phyloP scores from a whole-genome alignment of 2,113 vertebrate genomes.

The Halcyon senegalensis region DNA sequence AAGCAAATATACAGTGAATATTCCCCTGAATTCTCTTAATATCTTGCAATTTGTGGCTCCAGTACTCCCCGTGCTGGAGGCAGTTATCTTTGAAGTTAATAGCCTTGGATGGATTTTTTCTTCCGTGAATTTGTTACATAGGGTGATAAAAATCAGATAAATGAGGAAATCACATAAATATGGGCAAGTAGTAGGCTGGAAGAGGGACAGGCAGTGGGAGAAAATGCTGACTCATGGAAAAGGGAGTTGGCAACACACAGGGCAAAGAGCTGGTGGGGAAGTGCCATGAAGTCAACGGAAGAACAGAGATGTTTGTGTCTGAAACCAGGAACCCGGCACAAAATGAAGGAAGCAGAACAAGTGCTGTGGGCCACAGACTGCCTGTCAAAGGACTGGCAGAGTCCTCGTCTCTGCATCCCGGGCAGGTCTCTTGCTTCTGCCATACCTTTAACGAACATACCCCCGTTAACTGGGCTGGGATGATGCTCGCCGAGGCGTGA shows the following conservation, averaged over 20 bases:
- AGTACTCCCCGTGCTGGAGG: not conserved
- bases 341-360: conserved; percentile 10
- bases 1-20: not conserved
- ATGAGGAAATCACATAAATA: conserved; percentile 14
- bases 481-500: fast-evolving
- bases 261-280: not conserved
- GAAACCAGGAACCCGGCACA: not conserved
- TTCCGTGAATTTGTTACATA: conserved; percentile 13
- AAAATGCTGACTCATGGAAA: conserved; percentile 32
- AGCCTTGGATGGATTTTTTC: conserved; percentile 19
- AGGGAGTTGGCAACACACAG: not conserved
- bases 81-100: conserved; percentile 32
- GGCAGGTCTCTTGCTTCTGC: not conserved
- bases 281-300: not conserved
- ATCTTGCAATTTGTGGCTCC: not conserved
- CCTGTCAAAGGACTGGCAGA: not conserved
- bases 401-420: not conserved
- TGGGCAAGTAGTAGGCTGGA: not conserved
- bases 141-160: conserved; percentile 48
- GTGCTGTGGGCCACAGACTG: not conserved
- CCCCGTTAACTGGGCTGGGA: not conserved
- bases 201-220: not conserved
- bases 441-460: not conserved
- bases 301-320: not conserved
- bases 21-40: not conserved